A percentile compares a stretch with the other conserved stretches of the same genome.
These are phyloP conservation scores for Leptopilina syphax DNA, from an alignment of 2,888 invertebrate genomes.

Conservation along the genomic window DNA sequence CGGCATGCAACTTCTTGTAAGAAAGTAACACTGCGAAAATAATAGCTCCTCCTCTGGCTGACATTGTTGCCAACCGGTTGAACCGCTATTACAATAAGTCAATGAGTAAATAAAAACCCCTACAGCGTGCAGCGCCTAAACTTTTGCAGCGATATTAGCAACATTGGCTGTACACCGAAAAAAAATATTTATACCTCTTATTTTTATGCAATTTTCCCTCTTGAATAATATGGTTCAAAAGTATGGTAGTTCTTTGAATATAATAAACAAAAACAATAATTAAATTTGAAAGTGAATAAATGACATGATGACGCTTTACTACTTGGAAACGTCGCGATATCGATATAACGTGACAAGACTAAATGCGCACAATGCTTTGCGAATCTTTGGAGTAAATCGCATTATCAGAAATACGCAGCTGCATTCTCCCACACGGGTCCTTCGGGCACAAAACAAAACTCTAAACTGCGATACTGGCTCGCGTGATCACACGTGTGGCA, in stretches of 20 bases:
- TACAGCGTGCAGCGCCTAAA: too few relatives aligned
- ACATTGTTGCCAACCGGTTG: constrained; percentile 36
- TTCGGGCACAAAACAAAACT: constrained; percentile 66
- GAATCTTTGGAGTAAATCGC: constrained; percentile 60
- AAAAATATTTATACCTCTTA: too few relatives aligned
- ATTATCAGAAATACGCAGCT: constrained; percentile 70
- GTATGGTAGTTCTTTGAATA: too few relatives aligned
- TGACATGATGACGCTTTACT: constrained; percentile 13
- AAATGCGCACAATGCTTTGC: constrained; percentile 36
- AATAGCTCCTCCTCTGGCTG: constrained; percentile 30
- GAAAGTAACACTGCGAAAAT: constrained; percentile 28
- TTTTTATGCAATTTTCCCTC: too few relatives aligned
- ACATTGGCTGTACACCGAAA: too few relatives aligned
- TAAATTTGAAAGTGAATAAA: not conserved
- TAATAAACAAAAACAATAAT: too few relatives aligned
- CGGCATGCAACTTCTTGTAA: constrained; percentile 26
- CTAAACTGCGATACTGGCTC: constrained; percentile 67
- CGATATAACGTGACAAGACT: constrained; percentile 33
- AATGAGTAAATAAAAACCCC: too few relatives aligned
- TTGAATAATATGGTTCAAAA: too few relatives aligned
- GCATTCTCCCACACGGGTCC: constrained; percentile 71
- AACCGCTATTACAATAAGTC: not conserved
- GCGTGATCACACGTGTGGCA: constrained; percentile 71
- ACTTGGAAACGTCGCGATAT: constrained; percentile 23
- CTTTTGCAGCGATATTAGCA: too few relatives aligned